Evolutionary conservation across 2,113 vertebrate species (phyloP).

Genomic region (Neopipo cinnamomea): DNA sequence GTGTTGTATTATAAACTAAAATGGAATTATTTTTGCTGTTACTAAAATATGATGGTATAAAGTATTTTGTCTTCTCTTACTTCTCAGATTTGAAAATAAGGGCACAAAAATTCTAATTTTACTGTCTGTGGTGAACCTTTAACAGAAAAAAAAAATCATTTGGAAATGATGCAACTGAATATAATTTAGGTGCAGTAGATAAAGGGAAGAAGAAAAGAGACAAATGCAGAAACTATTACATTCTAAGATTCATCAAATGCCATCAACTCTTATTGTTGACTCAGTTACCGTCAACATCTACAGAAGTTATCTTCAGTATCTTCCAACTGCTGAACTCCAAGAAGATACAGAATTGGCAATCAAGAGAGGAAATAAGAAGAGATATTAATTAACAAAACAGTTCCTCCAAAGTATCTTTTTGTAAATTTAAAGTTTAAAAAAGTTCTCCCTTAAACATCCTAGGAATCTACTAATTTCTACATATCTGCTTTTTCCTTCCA

Average conservation of each 20-base stretch:
- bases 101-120: background rate
- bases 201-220: background rate
- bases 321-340: background rate
- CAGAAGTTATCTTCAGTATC: background rate
- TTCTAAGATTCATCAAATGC: background rate
- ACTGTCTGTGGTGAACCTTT: background rate
- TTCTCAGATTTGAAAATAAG: background rate
- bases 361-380: background rate
- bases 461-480: background rate
- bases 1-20: background rate
- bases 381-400: background rate
- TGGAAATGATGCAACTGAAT: background rate
- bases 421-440: background rate
- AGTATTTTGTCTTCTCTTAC: background rate
- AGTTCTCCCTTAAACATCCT: background rate
- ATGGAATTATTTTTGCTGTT: background rate
- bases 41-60: background rate
- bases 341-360: background rate
- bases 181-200: background rate
- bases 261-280: background rate
- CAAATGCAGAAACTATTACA: background rate
- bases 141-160: background rate
- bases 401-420: background rate
- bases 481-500: accelerated
- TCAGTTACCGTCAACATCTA: background rate